Percentiles rank a stretch among this genome's conserved stretches.
Conservation (phyloP, 2,797 vertebrate genomes). For the Smutsia temminckii region DNA sequence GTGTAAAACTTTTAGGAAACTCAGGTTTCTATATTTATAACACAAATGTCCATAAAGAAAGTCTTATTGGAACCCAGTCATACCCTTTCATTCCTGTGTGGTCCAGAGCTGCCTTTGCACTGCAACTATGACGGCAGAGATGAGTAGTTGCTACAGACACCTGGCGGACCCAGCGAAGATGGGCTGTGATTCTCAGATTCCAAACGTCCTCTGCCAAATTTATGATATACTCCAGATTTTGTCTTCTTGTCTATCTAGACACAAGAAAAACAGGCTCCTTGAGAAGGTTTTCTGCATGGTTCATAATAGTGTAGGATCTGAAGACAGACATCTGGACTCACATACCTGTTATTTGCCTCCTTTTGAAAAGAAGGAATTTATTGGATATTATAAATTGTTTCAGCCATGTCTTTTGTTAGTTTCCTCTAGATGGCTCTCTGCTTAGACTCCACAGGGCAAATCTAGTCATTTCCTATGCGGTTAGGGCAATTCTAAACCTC, state of each 20-base stretch:
- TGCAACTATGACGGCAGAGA: rapidly evolving
- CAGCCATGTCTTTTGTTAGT: background rate
- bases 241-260: background rate
- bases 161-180: background rate
- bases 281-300: background rate
- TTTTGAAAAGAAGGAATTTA: background rate
- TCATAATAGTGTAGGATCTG: background rate
- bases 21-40: background rate
- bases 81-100: background rate
- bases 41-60: background rate
- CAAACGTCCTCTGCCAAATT: background rate
- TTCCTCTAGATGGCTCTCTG: background rate
- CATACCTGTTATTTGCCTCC: background rate
- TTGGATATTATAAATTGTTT: background rate
- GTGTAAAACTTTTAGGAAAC: background rate
- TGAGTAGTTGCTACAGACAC: background rate
- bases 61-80: background rate
- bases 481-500: background rate
- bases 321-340: background rate
- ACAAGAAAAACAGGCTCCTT: background rate
- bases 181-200: background rate
- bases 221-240: background rate
- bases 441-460: background rate
- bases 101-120: background rate
- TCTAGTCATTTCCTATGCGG: too few species aligned